phyloP scores from a whole-genome alignment of 30 jellyfish, hydroid and myxozoan species.

The Calvadosia cruxmelitensis region DNA sequence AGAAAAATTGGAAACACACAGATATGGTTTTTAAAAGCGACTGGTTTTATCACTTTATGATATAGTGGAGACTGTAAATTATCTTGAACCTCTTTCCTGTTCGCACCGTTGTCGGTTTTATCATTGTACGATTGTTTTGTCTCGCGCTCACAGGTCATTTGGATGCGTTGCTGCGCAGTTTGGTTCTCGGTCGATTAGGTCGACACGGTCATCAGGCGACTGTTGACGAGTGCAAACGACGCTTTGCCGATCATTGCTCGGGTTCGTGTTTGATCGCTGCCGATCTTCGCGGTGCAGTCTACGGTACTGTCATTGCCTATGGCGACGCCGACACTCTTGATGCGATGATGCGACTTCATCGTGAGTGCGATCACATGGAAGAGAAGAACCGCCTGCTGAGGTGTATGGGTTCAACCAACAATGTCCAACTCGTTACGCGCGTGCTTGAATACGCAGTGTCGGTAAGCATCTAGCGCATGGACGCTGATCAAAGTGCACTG shows the following conservation, averaged over 20 bases:
- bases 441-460: conserved; percentile 74
- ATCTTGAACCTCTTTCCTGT: too few relatives aligned
- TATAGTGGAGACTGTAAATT: too few relatives aligned
- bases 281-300: conserved; percentile 71
- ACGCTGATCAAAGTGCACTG: too few relatives aligned
- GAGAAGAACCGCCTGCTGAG: conserved; percentile 70
- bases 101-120: too few relatives aligned
- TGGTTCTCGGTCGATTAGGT: conserved; percentile 59
- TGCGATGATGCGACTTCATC: conserved; percentile 47
- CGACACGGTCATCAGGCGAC: conserved; percentile 56
- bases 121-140: too few relatives aligned
- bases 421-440: conserved; percentile 33
- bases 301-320: conserved; percentile 58
- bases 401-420: conserved; percentile 57
- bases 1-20: too few relatives aligned
- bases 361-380: conserved; percentile 62
- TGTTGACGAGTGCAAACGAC: conserved; percentile 34
- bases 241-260: conserved; percentile 66
- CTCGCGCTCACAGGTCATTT: conserved; percentile 76
- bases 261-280: conserved; percentile 57
- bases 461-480: too few relatives aligned
- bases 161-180: conserved; percentile 57
- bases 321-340: conserved; percentile 59
- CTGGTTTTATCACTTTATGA: too few relatives aligned
- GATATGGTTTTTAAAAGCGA: too few relatives aligned